Conservation (phyloP, 1,140 invertebrate species). For the Episyrphus balteatus region DNA sequence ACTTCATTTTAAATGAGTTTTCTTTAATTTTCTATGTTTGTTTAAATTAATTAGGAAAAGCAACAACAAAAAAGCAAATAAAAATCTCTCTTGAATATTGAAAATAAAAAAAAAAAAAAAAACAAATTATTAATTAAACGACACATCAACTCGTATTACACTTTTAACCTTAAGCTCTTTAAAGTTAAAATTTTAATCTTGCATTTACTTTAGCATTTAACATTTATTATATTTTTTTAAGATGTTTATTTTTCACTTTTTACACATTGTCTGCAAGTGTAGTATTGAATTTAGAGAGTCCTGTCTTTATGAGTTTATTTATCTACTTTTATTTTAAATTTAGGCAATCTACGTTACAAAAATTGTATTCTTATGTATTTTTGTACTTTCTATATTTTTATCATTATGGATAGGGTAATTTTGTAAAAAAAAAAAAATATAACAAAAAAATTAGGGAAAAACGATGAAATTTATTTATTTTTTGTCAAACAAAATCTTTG, state of each 20-base stretch:
- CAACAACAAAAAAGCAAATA: not conserved
- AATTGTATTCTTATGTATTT: conserved; percentile 9
- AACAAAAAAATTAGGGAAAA: not conserved
- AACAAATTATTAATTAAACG: not conserved
- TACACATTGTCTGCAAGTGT: conserved; percentile 39
- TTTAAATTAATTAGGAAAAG: not conserved
- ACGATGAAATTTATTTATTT: not conserved
- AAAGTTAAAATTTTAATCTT: too few species aligned
- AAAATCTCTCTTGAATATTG: not conserved
- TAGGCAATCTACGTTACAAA: conserved; percentile 6
- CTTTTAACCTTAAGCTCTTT: too few species aligned
- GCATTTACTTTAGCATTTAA: too few species aligned
- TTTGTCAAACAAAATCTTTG: too few species aligned
- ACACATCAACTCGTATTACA: not conserved
- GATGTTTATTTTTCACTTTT: conserved; percentile 19
- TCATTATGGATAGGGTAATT: too few species aligned
- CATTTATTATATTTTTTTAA: too few species aligned
- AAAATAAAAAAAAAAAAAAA: not conserved
- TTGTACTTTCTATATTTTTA: conserved; percentile 10
- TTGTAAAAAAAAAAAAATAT: not conserved
- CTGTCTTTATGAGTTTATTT: too few species aligned
- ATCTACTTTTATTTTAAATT: conserved; percentile 8
- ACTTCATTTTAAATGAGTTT: not conserved
- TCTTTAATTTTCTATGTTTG: conserved; percentile 1
- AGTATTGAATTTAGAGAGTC: too few species aligned